Percentiles rank a stretch among this genome's conserved stretches.
These are phyloP conservation scores for Drosophila sulfurigaster DNA, from an alignment of 1,140 invertebrate genomes.

Conservation along the genomic window DNA sequence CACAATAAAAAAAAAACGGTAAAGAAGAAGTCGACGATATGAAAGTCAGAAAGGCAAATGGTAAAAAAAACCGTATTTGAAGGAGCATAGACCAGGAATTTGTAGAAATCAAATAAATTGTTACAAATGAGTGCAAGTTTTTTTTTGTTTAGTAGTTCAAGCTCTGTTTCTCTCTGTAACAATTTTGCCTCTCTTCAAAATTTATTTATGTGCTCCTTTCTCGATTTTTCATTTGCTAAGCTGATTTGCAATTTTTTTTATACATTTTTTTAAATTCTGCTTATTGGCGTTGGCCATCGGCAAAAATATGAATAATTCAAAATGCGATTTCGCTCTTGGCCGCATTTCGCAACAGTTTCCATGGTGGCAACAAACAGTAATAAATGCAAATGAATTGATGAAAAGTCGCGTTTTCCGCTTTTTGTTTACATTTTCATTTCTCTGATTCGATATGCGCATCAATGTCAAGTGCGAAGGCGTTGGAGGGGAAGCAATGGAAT, in stretches of 20 bases:
- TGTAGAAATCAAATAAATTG: conserved; percentile 79
- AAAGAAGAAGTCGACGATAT: neutral
- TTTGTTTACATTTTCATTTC: conserved; percentile 66
- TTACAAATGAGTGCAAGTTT: conserved; percentile 83
- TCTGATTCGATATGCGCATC: conserved; percentile 66
- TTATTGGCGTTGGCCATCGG: conserved; percentile 26
- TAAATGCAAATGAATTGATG: conserved; percentile 78
- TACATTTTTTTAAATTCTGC: conserved; percentile 8
- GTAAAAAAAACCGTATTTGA: conserved; percentile 9
- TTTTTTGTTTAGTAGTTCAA: conserved; percentile 29
- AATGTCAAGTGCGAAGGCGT: conserved; percentile 54
- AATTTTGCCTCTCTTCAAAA: conserved; percentile 9
- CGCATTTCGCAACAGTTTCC: conserved; percentile 46
- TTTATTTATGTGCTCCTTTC: conserved; percentile 52
- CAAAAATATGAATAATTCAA: conserved; percentile 79
- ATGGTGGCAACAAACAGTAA: conserved; percentile 47
- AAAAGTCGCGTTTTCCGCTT: conserved; percentile 69
- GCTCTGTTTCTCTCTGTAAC: neutral
- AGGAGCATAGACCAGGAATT: conserved; percentile 33
- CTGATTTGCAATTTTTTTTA: conserved; percentile 43
- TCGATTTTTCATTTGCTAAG: conserved; percentile 68
- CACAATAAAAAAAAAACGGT: conserved; percentile 6
- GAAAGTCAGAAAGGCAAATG: conserved; percentile 23
- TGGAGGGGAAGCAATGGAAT: neutral
- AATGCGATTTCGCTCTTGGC: conserved; percentile 59